phyloP scores from a whole-genome alignment of 2,888 invertebrate genomes.

The Drosophila testacea region DNA sequence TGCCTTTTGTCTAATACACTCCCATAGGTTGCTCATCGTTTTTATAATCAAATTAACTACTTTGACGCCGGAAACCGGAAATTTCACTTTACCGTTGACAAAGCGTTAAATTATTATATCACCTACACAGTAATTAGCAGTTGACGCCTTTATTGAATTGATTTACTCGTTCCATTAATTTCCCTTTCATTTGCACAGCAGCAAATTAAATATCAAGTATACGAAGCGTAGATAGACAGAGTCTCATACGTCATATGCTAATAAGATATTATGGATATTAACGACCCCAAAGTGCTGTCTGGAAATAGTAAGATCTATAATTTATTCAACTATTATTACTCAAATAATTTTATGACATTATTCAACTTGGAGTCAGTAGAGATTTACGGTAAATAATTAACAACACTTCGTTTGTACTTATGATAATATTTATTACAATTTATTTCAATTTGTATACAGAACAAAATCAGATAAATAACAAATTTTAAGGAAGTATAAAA shows the following conservation, averaged over 20 bases:
- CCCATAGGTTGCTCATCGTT: background rate
- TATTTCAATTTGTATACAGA: constrained; percentile 12
- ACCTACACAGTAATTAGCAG: constrained; percentile 16
- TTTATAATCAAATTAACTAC: constrained; percentile 17
- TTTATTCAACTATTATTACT: background rate
- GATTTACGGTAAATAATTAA: background rate
- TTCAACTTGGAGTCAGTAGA: background rate
- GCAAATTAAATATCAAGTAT: constrained; percentile 19
- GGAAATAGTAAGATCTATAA: background rate
- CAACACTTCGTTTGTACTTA: constrained; percentile 9
- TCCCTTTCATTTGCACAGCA: constrained; percentile 9
- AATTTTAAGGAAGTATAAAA: constrained; percentile 11
- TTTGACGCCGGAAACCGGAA: background rate
- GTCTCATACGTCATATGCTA: background rate
- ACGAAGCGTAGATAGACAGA: background rate
- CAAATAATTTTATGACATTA: background rate
- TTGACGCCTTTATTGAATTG: constrained; percentile 3
- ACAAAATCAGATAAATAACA: constrained; percentile 22
- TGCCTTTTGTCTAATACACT: background rate
- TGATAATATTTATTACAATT: constrained; percentile 18
- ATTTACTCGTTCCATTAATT: constrained; percentile 14
- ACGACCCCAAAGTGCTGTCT: background rate
- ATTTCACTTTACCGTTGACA: background rate
- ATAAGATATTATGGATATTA: background rate
- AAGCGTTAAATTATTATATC: constrained; percentile 8